A percentile compares a stretch with the other conserved stretches of the same genome.
These are phyloP conservation scores for Laticauda colubrina DNA, from an alignment of 2,113 vertebrate genomes.

Conservation along the genomic window DNA sequence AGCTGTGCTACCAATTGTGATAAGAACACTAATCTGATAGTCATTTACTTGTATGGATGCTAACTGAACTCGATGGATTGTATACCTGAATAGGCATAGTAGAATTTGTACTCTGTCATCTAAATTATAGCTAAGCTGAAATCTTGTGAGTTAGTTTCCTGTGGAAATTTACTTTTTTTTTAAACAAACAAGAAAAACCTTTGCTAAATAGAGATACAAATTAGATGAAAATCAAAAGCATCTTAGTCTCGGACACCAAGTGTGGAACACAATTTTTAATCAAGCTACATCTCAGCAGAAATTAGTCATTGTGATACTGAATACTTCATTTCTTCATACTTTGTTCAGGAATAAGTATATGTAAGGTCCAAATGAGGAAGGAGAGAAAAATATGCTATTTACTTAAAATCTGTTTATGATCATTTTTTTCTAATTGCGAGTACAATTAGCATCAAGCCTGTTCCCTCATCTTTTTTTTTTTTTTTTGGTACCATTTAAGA, in stretches of 20 bases:
- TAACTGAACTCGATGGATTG: neutral
- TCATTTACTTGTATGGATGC: neutral
- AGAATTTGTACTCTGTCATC: neutral
- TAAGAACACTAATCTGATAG: neutral
- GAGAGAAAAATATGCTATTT: constrained; percentile 11
- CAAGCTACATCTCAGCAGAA: constrained; percentile 3
- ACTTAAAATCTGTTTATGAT: neutral
- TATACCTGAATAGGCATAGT: neutral
- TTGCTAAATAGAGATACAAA: neutral
- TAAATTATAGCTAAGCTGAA: neutral
- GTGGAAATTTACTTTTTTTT: constrained; percentile 6
- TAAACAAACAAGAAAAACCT: neutral
- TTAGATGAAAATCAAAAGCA: constrained; percentile 7
- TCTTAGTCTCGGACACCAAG: neutral
- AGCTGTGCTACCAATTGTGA: neutral
- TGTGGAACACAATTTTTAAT: constrained; percentile 20
- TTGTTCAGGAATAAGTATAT: constrained; percentile 14
- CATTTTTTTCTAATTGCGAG: constrained; percentile 13
- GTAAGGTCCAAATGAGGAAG: neutral
- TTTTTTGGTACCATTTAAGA: neutral
- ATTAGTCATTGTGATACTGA: constrained; percentile 24
- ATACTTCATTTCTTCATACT: constrained; percentile 16
- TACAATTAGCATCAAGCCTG: constrained; percentile 19
- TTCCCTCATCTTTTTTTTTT: neutral
- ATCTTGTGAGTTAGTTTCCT: neutral